phyloP scores from a whole-genome alignment of 64 coral and sea anemone genomes.

The Pachyseris speciosa region DNA sequence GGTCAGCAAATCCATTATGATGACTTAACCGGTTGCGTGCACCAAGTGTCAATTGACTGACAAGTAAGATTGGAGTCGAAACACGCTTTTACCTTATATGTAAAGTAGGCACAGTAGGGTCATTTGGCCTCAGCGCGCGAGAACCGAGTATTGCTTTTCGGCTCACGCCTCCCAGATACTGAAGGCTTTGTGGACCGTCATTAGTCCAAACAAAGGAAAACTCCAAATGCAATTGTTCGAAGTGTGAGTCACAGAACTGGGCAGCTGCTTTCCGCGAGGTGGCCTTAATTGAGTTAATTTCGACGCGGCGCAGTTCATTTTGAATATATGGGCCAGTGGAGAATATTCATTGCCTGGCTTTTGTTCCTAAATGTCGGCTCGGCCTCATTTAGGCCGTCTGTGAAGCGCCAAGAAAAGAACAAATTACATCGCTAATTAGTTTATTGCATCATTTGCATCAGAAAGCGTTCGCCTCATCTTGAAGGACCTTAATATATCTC shows the following conservation, averaged over 20 bases:
- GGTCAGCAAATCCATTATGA: constrained; percentile 33
- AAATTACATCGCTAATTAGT: constrained; percentile 94
- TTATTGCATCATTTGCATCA: constrained; percentile 99
- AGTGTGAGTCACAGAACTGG: constrained; percentile 37
- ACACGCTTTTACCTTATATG: constrained; percentile 77
- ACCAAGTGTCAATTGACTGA: constrained; percentile 36
- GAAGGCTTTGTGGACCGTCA: constrained; percentile 69
- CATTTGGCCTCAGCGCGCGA: constrained; percentile 33
- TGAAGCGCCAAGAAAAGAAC: constrained; percentile 89
- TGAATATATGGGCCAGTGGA: constrained; percentile 74
- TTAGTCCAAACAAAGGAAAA: constrained; percentile 67
- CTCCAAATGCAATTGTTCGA: constrained; percentile 59
- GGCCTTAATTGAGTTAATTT: constrained; percentile 97
- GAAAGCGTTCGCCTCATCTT: constrained; percentile 86
- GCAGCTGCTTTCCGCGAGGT: constrained; percentile 77
- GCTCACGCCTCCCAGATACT: constrained; percentile 61
- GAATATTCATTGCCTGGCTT: constrained; percentile 84
- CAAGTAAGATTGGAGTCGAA: not conserved
- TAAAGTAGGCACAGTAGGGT: constrained; percentile 38
- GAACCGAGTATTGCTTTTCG: constrained; percentile 59
- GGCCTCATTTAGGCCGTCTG: constrained; percentile 83
- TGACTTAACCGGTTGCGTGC: constrained; percentile 48
- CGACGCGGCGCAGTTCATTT: constrained; percentile 78
- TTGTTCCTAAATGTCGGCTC: constrained; percentile 82
- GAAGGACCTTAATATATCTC: constrained; percentile 73